Evolutionary conservation across 2,888 invertebrate species (phyloP).

Genomic region (Cerastis rubricosa): DNA sequence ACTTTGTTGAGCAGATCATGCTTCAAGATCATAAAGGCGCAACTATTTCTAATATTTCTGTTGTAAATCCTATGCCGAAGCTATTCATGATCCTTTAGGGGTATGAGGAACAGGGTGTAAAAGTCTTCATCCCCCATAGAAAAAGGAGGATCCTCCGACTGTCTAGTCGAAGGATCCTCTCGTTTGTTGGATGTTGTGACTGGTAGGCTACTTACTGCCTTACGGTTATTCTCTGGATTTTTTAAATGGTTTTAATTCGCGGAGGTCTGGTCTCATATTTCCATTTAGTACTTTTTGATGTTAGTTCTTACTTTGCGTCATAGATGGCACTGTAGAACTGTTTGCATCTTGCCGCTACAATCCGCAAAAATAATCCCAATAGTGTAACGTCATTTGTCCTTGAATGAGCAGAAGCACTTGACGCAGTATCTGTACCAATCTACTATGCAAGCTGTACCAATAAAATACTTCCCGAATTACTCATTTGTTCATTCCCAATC

Average conservation of each 20-base stretch:
- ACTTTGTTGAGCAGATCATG: background rate
- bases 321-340: background rate
- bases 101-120: background rate
- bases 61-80: background rate
- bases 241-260: background rate
- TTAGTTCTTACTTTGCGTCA: background rate
- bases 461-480: too few species aligned
- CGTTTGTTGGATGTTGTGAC: background rate
- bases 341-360: too few species aligned
- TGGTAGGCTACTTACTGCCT: background rate
- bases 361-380: background rate
- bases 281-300: background rate
- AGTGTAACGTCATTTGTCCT: too few species aligned
- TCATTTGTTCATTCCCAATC: background rate
- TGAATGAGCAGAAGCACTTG: background rate
- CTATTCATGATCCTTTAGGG: background rate
- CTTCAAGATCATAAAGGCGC: background rate
- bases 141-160: too few species aligned
- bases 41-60: background rate
- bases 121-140: background rate
- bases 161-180: too few species aligned
- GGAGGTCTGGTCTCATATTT: background rate
- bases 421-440: background rate
- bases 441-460: too few species aligned
- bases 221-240: background rate